These are phyloP conservation scores for Pleuronectes platessa DNA, from an alignment of 2,113 vertebrate genomes.

Conservation along the genomic window DNA sequence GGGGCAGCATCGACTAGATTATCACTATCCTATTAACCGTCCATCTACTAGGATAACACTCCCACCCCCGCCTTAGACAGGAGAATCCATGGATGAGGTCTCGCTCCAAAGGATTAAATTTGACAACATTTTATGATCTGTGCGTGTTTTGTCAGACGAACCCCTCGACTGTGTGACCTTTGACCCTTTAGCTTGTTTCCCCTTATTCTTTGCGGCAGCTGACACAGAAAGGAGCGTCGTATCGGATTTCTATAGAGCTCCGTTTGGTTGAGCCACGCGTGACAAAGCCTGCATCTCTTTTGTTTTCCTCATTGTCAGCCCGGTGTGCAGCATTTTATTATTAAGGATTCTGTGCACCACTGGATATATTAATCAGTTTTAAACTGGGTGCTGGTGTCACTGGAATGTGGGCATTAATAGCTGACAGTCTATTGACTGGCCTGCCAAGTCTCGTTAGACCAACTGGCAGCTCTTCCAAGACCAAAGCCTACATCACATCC, in stretches of 20 bases:
- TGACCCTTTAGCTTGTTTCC: slow-evolving; percentile 12
- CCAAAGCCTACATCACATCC: slow-evolving; percentile 57
- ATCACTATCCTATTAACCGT: background rate
- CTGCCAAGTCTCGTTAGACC: slow-evolving; percentile 65
- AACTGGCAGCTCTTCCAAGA: slow-evolving; percentile 57
- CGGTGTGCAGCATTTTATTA: slow-evolving; percentile 18
- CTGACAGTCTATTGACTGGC: slow-evolving; percentile 69
- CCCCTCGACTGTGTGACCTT: slow-evolving; percentile 17
- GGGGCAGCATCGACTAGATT: background rate
- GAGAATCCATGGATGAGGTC: slow-evolving; percentile 5
- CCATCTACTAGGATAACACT: background rate
- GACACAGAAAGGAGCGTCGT: slow-evolving; percentile 22
- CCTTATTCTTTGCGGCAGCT: slow-evolving; percentile 27
- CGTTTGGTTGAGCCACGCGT: background rate
- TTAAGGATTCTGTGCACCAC: slow-evolving; percentile 24
- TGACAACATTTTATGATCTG: slow-evolving; percentile 43
- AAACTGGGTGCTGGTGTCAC: slow-evolving; percentile 29
- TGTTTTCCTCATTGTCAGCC: slow-evolving; percentile 13
- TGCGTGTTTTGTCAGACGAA: slow-evolving; percentile 10
- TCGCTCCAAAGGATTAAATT: slow-evolving; percentile 30
- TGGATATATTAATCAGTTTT: slow-evolving; percentile 39
- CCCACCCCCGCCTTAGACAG: background rate
- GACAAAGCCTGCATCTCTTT: background rate
- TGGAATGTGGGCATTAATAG: slow-evolving; percentile 56
- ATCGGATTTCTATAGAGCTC: background rate